Base-by-base conservation (phyloP, 2,797 vertebrate genomes). In the Spinus olivaceus region DNA sequence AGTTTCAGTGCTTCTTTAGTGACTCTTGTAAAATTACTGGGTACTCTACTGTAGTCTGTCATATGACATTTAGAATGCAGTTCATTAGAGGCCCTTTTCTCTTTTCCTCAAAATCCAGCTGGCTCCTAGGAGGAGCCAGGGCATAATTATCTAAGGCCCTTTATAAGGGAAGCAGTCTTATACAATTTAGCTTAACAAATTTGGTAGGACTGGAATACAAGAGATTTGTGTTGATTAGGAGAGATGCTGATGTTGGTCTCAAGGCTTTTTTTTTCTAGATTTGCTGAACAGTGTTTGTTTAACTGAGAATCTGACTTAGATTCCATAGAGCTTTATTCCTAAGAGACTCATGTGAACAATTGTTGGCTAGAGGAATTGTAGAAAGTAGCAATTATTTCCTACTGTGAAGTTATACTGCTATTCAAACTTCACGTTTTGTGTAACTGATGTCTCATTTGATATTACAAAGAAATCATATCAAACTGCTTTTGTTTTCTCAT, bases 1-100 rank as follows among this genome's bases (percentile, higher is more conserved):
- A 78, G 98, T 69, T 99, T 99, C 96, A 98, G 98, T 19, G 98
- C 97, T 67, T 97, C 97, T 25, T 97, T 98, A 91, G 97, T 98
- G 66, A 97, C 97, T 90, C 98, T 97, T 23, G 97, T 98, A 94
- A 98, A 98, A 91, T 95, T 98, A 47, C 97, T 98, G 97, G 97
- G 98, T 98, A 77, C 65, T 72, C 24, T 59, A 30, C 14, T 85
- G 61, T 22, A 49, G 22, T 44, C 42, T 81, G 46, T 64, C 21
- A 5, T 8, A 20, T 15, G 42, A 67, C 71, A 50, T 50, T 85
- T 46, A 64, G 49, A 50, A 35, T 66, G 19, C 50, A 50, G 41
- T 47, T 93, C 57, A 63, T n/a, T 53, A 67, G 25, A 82, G 22
- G 54, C 27, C 28, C 24, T 78, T 41, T 53, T 49, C 44, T 83